A percentile compares a stretch with the other conserved stretches of the same genome.
These are phyloP conservation scores for Bombylius major DNA, from an alignment of 2,888 invertebrate species.

Conservation along the genomic window DNA sequence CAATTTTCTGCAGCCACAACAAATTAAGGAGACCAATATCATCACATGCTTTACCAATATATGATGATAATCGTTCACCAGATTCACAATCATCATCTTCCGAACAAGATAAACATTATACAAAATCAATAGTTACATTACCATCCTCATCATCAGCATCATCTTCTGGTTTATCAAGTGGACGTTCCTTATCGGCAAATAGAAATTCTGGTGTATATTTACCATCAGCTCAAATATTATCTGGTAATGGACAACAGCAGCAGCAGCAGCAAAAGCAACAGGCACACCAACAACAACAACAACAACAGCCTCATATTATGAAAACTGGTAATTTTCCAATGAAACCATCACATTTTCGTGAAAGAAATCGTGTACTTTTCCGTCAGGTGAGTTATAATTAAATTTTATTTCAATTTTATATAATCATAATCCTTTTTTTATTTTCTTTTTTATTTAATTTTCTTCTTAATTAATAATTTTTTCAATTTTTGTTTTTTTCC, in stretches of 20 bases:
- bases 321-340: slow-evolving; percentile 18
- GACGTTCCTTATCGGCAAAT: slow-evolving; percentile 10
- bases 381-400: slow-evolving; percentile 22
- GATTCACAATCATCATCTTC: slow-evolving; percentile 15
- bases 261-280: neutral
- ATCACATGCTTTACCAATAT: slow-evolving; percentile 13
- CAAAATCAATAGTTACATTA: neutral
- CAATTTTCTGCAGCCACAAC: neutral
- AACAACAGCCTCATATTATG: neutral
- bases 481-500: no score
- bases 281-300: neutral
- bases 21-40: neutral
- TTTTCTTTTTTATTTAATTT: no score
- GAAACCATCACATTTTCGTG: slow-evolving; percentile 29
- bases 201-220: neutral
- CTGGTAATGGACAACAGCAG: slow-evolving; percentile 12
- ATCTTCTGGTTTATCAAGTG: slow-evolving; percentile 13
- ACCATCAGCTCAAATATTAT: slow-evolving; percentile 11
- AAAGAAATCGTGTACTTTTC: slow-evolving; percentile 28
- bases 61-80: slow-evolving; percentile 28
- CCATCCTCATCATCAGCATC: slow-evolving; percentile 1
- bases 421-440: no score
- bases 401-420: neutral
- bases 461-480: no score
- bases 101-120: neutral